Evolutionary conservation across 2,888 invertebrate genomes (phyloP), one percentile per base, ranked within the genome.

Genomic region (Hirtodrosophila cameraria): DNA sequence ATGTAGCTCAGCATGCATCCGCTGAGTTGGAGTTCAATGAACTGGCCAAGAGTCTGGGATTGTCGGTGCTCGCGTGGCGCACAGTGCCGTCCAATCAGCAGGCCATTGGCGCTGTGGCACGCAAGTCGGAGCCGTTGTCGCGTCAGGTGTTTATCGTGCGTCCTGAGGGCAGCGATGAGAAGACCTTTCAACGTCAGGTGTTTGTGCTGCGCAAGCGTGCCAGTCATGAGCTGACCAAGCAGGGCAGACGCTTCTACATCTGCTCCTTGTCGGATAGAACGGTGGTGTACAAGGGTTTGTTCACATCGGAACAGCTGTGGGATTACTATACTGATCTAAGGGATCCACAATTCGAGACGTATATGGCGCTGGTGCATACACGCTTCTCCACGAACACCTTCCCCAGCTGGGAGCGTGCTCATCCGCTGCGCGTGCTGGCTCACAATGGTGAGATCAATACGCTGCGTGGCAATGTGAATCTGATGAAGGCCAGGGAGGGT

Each of bases 381-480:
- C 94, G 99, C 74, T 99, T 99, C 93, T 99, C 99, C 9, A 99
- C 99, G 71, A 99, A 99, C 92, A 99, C 99, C 18, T 99, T 99
- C 90, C 99, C 99, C 41, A 98, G 97, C 89, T 99, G 99, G 99
- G 99, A 99, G 91, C 93, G 99, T 84, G 99, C 99, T 12, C 99
- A 99, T 92, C 99, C 99, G 9, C 93, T 99, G 87, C 95, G 99
- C 53, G 90, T 91, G 13, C 92, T 99, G 79, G 99, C 99, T 66
- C 99, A 99, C 92, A 99, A 99, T 92, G 99, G 99, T 69, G 99
- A 99, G 93, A 99, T 99, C 91, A 99, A 99, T 92, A 99, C 99
- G 9, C 93, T 99, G 78, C 94, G 99, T 68, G 99, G 99, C 79
- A 99, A 99, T 91, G 97, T 99, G 6, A 99, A 99, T 92, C 93